Evolutionary conservation across 2,888 invertebrate genomes (phyloP).

Genomic region (Rhagophthalmus giganteus): DNA sequence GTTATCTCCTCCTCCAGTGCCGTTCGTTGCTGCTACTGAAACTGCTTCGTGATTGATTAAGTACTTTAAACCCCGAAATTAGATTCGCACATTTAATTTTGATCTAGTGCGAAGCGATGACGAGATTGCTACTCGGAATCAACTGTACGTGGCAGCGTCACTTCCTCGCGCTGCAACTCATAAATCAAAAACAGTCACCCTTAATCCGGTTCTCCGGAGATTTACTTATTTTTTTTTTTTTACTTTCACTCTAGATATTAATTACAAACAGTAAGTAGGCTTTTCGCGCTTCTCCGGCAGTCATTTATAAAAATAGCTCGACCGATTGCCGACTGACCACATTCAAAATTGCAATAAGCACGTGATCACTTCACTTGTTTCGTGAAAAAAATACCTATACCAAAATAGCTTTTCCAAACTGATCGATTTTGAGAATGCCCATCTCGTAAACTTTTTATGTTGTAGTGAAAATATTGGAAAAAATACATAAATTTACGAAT

Average conservation of each 20-base stretch:
- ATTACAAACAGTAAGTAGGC: background rate
- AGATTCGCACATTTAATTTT: conserved; percentile 56
- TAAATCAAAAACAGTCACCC: conserved; percentile 56
- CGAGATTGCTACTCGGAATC: conserved; percentile 38
- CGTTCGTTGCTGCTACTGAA: conserved; percentile 37
- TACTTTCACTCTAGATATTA: conserved; percentile 28
- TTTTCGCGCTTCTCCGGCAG: background rate
- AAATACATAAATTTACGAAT: background rate
- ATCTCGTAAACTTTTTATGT: no score
- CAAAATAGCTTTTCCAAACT: no score
- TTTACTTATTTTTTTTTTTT: conserved; percentile 46
- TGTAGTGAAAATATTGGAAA: no score
- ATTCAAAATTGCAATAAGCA: no score
- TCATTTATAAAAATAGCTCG: background rate
- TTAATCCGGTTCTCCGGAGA: conserved; percentile 50
- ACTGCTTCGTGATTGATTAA: conserved; percentile 53
- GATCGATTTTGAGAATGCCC: no score
- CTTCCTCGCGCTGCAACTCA: conserved; percentile 49
- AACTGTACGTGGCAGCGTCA: conserved; percentile 44
- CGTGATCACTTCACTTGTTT: no score
- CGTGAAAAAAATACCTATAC: no score
- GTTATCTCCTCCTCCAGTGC: conserved; percentile 36
- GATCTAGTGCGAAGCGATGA: conserved; percentile 42
- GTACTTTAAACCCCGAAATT: conserved; percentile 53
- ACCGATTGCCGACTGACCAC: no score